phyloP scores from a whole-genome alignment of 2,113 vertebrate genomes.

The Trematocara stigmaticum region DNA sequence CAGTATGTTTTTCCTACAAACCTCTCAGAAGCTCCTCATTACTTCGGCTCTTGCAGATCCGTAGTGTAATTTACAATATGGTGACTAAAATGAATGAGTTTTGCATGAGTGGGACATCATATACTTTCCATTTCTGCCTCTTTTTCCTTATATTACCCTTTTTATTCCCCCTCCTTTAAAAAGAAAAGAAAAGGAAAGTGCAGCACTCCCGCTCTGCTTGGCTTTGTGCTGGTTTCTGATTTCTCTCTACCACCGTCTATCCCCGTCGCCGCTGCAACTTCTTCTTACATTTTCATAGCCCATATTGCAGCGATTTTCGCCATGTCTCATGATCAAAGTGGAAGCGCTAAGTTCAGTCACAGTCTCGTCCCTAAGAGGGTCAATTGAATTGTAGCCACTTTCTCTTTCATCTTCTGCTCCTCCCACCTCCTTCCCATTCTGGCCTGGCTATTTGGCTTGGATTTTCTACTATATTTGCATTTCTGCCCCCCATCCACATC shows the following conservation, averaged over 20 bases:
- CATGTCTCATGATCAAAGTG: constrained; percentile 38
- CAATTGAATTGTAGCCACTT: constrained; percentile 10
- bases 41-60: background rate
- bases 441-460: background rate
- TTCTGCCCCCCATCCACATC: background rate
- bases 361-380: constrained; percentile 27
- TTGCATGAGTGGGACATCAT: background rate
- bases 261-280: background rate
- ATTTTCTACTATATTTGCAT: background rate
- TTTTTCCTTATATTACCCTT: background rate
- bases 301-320: constrained; percentile 27
- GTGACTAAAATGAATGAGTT: background rate
- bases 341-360: background rate
- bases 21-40: background rate
- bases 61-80: background rate
- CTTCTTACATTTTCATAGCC: background rate
- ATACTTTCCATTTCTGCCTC: background rate
- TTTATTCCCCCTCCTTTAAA: background rate
- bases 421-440: background rate
- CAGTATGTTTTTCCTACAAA: background rate
- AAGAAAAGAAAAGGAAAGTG: background rate
- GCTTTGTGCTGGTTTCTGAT: background rate
- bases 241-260: background rate
- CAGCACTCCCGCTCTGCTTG: background rate
- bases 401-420: constrained; percentile 30